Evolutionary conservation across 2,888 invertebrate species (phyloP).

Genomic region (Clunio marinus): DNA sequence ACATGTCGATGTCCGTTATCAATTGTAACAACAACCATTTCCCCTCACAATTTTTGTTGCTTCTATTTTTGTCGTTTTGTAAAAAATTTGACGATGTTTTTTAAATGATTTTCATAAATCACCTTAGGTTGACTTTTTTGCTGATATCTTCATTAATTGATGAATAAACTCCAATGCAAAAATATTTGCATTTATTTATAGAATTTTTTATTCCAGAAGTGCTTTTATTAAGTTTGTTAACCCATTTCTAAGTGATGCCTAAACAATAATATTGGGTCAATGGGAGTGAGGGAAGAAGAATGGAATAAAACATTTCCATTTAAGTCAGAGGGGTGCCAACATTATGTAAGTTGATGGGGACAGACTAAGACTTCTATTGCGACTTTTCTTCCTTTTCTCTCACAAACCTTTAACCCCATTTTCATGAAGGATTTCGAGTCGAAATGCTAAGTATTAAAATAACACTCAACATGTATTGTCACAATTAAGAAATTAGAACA

Average conservation of each 20-base stretch:
- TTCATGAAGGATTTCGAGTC: background rate
- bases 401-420: conserved; percentile 6
- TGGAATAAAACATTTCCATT: background rate
- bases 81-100: too few relatives aligned
- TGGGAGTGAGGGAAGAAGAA: too few relatives aligned
- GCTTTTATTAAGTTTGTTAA: background rate
- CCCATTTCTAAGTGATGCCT: conserved; percentile 8
- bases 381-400: background rate
- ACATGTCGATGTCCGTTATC: background rate
- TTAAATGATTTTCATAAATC: too few relatives aligned
- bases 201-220: background rate
- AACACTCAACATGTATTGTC: conserved; percentile 24
- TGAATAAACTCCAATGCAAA: background rate
- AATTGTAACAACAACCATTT: background rate
- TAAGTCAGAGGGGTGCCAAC: background rate
- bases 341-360: too few relatives aligned
- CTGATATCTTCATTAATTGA: conserved; percentile 6
- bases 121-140: too few relatives aligned
- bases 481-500: conserved; percentile 20
- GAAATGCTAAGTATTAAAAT: conserved; percentile 10
- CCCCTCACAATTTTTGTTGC: too few relatives aligned
- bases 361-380: too few relatives aligned
- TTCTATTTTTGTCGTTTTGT: background rate
- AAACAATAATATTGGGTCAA: conserved; percentile 12
- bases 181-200: conserved; percentile 3